These are phyloP conservation scores for Podocnemis expansa DNA, from an alignment of 2,113 vertebrate species.

Conservation along the genomic window DNA sequence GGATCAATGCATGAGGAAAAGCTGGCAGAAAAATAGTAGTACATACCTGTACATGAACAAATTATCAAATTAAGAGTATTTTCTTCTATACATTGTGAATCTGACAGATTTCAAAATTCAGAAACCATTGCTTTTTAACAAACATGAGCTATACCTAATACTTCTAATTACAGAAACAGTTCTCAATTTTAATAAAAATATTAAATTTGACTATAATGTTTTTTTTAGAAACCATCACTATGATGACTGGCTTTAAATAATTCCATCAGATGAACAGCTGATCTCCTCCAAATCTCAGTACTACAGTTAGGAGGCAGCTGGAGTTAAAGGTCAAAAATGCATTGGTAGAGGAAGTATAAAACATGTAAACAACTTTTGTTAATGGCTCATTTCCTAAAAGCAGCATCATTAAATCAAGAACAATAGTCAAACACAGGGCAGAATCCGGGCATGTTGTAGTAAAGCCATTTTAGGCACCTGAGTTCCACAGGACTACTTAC, in stretches of 20 bases:
- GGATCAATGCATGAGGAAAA: constrained; percentile 39
- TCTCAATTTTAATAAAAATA: neutral
- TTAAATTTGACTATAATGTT: neutral
- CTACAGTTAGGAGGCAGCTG: accelerated
- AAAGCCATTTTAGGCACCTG: accelerated
- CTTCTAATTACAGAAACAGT: neutral
- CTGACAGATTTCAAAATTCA: constrained; percentile 2
- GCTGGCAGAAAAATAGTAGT: constrained; percentile 4
- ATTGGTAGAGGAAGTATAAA: neutral
- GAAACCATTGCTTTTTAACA: neutral
- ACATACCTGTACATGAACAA: neutral
- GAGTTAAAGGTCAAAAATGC: neutral
- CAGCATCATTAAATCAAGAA: neutral
- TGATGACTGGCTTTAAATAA: neutral
- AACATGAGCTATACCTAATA: neutral
- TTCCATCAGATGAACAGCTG: neutral
- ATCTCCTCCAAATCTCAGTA: neutral
- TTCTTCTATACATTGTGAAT: neutral
- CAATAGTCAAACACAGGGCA: neutral
- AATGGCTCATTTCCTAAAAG: neutral
- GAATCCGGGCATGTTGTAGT: accelerated
- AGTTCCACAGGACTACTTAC: neutral
- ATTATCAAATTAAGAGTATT: neutral
- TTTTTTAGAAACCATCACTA: constrained; percentile 26
- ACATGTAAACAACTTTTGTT: neutral